Evolutionary conservation across 1,140 invertebrate genomes (phyloP).

Genomic region (Calephelis virginiensis): DNA sequence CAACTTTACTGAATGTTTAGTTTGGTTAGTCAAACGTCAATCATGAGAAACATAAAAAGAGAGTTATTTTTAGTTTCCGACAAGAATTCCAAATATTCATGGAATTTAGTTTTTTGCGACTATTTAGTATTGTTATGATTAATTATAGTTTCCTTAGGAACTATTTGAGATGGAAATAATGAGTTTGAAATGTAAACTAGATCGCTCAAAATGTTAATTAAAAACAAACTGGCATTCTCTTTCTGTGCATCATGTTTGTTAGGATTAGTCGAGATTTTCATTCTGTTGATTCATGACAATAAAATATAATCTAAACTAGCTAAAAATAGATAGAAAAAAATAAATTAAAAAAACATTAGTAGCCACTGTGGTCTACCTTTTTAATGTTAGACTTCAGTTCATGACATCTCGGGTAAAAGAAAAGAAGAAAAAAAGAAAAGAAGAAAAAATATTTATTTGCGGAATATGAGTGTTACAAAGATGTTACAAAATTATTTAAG

Average conservation of each 20-base stretch:
- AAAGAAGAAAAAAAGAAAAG: no score
- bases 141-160: constrained; percentile 6
- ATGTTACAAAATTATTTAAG: no score
- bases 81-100: constrained; percentile 15
- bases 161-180: constrained; percentile 1
- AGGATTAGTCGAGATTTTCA: background rate
- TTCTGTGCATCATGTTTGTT: background rate
- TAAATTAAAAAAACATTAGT: no score
- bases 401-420: no score
- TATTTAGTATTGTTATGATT: background rate
- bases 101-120: constrained; percentile 7
- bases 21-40: constrained; percentile 10
- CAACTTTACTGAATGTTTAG: constrained; percentile 10
- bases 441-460: no score
- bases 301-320: background rate
- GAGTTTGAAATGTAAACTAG: constrained; percentile 13
- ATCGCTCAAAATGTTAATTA: background rate
- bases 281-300: background rate
- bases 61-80: constrained; percentile 10
- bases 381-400: no score
- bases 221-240: background rate
- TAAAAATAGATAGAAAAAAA: no score
- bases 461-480: no score
- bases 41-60: constrained; percentile 8
- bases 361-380: no score